Evolutionary conservation across 2,888 invertebrate genomes (phyloP).

Genomic region (Eudemis profundana): DNA sequence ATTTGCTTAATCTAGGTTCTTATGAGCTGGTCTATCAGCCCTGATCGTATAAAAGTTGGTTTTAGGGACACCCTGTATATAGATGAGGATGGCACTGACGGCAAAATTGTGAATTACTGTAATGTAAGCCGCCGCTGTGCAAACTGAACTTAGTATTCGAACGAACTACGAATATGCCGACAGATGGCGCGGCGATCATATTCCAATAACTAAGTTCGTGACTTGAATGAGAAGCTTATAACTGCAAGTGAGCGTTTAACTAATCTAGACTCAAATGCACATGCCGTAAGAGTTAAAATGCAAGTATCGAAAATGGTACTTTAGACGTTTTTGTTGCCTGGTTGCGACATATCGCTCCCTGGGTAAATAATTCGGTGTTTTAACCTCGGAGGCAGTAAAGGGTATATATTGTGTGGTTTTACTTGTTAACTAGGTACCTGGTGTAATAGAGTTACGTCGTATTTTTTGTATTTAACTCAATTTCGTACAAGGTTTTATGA

Average conservation of each 20-base stretch:
- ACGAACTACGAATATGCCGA: conserved; percentile 24
- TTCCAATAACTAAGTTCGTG: conserved; percentile 21
- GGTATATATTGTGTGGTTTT: neutral
- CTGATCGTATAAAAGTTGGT: too few species aligned
- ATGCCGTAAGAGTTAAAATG: neutral
- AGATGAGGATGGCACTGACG: too few species aligned
- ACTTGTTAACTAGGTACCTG: neutral
- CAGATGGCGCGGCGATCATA: conserved; percentile 39
- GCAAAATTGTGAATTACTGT: too few species aligned
- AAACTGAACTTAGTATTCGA: conserved; percentile 30
- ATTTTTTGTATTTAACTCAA: too few species aligned
- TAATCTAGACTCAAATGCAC: neutral
- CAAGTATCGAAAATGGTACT: neutral
- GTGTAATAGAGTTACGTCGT: too few species aligned
- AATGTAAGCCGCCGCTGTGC: conserved; percentile 23
- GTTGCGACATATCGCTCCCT: neutral
- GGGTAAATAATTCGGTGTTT: neutral
- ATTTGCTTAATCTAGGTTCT: too few species aligned
- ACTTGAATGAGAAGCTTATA: neutral
- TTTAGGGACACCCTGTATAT: too few species aligned
- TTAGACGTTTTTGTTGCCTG: neutral
- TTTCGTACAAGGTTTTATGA: too few species aligned
- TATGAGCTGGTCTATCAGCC: too few species aligned
- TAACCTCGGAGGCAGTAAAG: neutral
- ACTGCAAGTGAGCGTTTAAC: neutral